These are phyloP conservation scores for Carpatolechia fugitivella DNA, from an alignment of 2,888 invertebrate species.

Conservation along the genomic window DNA sequence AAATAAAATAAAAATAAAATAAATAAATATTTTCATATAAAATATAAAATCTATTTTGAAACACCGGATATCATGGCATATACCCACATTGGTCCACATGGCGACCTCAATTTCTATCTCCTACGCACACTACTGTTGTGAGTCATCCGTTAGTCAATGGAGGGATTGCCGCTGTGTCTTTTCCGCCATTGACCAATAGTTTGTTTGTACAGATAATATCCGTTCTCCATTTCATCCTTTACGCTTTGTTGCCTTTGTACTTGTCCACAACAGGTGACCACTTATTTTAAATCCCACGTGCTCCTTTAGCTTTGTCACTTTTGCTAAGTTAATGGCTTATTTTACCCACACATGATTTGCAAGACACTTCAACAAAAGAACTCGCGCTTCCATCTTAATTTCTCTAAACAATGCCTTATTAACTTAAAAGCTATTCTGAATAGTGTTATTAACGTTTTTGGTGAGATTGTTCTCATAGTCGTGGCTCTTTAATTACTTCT, in stretches of 20 bases:
- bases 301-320: not conserved
- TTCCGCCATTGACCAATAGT: constrained; percentile 42
- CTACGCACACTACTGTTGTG: constrained; percentile 45
- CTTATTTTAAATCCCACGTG: not conserved
- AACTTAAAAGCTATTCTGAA: constrained; percentile 10
- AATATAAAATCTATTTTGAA: too few relatives aligned
- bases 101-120: constrained; percentile 47
- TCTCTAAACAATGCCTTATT: constrained; percentile 17
- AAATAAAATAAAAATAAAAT: too few relatives aligned
- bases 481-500: not conserved
- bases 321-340: not conserved
- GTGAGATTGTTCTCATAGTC: constrained; percentile 13
- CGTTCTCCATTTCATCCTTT: not conserved
- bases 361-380: constrained; percentile 9
- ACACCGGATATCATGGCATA: constrained; percentile 16
- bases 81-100: constrained; percentile 31
- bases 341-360: constrained; percentile 6
- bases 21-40: too few relatives aligned
- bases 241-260: not conserved
- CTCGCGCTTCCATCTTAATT: constrained; percentile 9
- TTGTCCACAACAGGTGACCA: not conserved
- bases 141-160: constrained; percentile 50
- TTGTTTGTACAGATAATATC: constrained; percentile 12
- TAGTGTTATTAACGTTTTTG: constrained; percentile 14
- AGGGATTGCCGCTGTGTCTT: constrained; percentile 48